Evolutionary conservation across 1,140 invertebrate species (phyloP), one percentile per base, ranked within the genome.

Genomic region (Colletes latitarsis): DNA sequence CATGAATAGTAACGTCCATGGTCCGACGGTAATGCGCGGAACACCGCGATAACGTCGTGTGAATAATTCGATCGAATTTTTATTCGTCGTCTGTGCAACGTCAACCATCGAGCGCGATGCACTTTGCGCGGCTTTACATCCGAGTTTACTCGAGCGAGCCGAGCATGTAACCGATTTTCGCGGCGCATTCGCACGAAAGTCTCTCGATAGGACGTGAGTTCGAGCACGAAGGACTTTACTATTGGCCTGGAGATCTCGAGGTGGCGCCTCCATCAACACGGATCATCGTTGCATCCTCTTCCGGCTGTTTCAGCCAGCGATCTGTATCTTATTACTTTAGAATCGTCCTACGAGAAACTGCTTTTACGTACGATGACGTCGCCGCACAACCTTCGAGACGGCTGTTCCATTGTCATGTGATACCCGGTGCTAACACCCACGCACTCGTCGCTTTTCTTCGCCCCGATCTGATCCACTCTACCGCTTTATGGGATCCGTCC

Each of bases 331-430:
- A 43, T 62, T 73, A 62, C 43, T 5, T 0, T 2, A 5, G 15
- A 8, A 41, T 30, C 19, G 14, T 3, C 5, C 15, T 21, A n/a
- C 6, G 6, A 64, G 49, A 55, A 64, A 74, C 52, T 43, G 39
- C 12, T 71, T 71, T 71, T 41, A 70, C 43, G 58, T 63, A 43
- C 4, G 9, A n/a, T 15, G 6, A 64, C 46, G 58, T 74, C 43
- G n/a, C n/a, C 58, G 5, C 14, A 6, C 6, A 46, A 41, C 6
- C 21, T 15, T 52, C 55, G 15, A 15, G 55, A 17, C n/a, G 52
- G 52, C 30, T 30, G 30, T 30, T 19, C 64, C 72, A 43, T 75
- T 75, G 72, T 75, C 60, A 41, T 8, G 8, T 17, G 72, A 66
- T 53, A 30, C 43, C 43, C 49, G 17, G 10, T 15, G 39, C 19